Conservation (phyloP, 2,888 invertebrate species). For the Luperina nickerlii region DNA sequence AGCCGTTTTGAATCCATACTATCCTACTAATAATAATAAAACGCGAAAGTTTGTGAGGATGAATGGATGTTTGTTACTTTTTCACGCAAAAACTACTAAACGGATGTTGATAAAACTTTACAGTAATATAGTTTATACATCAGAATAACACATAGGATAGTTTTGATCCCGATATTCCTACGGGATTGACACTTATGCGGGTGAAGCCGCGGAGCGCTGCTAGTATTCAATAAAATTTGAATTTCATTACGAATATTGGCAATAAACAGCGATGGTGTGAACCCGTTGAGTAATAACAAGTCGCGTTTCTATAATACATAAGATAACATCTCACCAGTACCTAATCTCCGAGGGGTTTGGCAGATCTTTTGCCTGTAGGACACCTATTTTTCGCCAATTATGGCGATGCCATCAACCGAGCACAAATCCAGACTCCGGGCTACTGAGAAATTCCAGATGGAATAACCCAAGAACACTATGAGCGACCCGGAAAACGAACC, state of each 20-base stretch:
- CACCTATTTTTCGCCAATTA: neutral
- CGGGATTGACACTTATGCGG: no score
- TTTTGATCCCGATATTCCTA: no score
- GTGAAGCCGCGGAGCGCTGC: no score
- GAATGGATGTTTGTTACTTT: no score
- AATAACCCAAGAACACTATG: neutral
- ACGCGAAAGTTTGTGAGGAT: no score
- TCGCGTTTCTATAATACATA: conserved; percentile 9
- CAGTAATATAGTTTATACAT: no score
- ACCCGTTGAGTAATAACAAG: conserved; percentile 34
- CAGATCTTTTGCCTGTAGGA: neutral
- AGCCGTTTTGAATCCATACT: no score
- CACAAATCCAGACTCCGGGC: neutral
- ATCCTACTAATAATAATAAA: no score
- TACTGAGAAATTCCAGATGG: neutral
- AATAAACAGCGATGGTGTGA: conserved; percentile 28
- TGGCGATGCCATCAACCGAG: neutral
- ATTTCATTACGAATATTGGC: conserved; percentile 30
- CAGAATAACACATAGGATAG: no score
- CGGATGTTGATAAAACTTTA: no score
- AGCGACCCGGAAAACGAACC: neutral
- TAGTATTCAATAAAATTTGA: conserved; percentile 26
- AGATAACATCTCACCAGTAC: neutral
- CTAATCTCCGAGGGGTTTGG: neutral
- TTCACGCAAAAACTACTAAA: no score